These are phyloP conservation scores for Phoxinus phoxinus DNA, from an alignment of 2,113 vertebrate genomes.

Conservation along the genomic window DNA sequence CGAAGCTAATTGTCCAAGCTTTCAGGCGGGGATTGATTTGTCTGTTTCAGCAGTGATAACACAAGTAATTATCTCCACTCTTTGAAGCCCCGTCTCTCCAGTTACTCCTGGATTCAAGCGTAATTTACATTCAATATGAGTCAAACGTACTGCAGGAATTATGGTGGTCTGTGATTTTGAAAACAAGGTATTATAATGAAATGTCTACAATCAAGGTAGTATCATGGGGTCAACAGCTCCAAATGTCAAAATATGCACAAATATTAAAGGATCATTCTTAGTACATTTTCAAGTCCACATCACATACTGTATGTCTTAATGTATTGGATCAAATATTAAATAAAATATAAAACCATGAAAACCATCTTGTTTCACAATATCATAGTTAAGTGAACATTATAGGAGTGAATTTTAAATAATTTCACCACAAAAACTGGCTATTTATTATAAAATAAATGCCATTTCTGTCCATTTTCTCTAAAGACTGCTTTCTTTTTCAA, in stretches of 20 bases:
- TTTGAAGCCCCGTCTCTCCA: conserved; percentile 50
- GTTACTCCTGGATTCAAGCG: conserved; percentile 40
- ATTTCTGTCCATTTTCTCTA: too few species aligned
- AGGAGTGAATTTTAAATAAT: too few species aligned
- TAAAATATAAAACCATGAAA: not conserved
- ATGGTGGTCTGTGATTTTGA: conserved; percentile 30
- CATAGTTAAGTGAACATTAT: not conserved
- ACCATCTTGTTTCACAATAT: not conserved
- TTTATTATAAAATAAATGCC: too few species aligned
- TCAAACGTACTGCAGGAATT: conserved; percentile 24
- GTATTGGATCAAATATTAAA: not conserved
- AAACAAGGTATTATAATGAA: conserved; percentile 1
- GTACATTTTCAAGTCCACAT: not conserved
- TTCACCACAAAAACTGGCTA: too few species aligned
- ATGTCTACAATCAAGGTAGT: conserved; percentile 14
- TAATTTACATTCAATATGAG: conserved; percentile 53
- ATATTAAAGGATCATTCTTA: not conserved
- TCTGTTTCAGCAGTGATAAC: conserved; percentile 58
- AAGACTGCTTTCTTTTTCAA: too few species aligned
- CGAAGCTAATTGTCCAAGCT: conserved; percentile 54
- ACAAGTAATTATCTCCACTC: conserved; percentile 55
- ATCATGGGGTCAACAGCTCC: conserved; percentile 14
- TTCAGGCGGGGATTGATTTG: conserved; percentile 53
- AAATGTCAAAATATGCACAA: not conserved
- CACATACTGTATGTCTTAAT: not conserved